Evolutionary conservation across 1,140 invertebrate species (phyloP).

Genomic region (Mactra quadrangularis): DNA sequence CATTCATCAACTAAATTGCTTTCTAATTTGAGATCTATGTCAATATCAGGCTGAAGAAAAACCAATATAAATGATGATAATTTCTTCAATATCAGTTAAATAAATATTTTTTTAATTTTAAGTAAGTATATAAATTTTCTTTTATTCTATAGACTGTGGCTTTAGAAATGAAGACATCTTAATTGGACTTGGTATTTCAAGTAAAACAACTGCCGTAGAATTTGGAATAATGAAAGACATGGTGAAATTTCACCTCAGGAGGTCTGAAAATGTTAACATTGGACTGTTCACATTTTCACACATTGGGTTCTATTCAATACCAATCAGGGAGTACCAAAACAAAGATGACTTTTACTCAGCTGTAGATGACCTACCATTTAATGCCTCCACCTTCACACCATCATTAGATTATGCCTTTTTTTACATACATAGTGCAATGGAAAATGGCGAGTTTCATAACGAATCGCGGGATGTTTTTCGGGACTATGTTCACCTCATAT

Average conservation of each 20-base stretch:
- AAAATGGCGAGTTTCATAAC: no score
- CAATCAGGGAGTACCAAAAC: background rate
- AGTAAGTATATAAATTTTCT: background rate
- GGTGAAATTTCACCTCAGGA: background rate
- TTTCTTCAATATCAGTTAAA: no score
- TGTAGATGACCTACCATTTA: conserved; percentile 15
- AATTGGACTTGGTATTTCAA: conserved; percentile 4
- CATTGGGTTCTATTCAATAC: background rate
- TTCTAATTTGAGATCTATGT: no score
- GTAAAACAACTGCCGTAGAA: background rate
- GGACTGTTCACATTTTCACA: conserved; percentile 1
- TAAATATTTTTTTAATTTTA: no score
- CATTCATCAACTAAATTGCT: no score
- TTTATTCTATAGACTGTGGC: conserved; percentile 27
- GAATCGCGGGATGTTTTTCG: no score
- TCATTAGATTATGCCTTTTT: no score
- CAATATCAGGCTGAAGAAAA: no score
- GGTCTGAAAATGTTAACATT: conserved; percentile 11
- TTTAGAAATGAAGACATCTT: conserved; percentile 19
- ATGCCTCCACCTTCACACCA: no score
- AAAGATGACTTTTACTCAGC: background rate
- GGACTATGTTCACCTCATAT: no score
- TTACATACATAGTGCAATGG: no score
- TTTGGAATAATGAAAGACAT: conserved; percentile 16
- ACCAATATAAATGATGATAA: no score